Evolutionary conservation across 2,888 invertebrate genomes (phyloP).

Genomic region (Perithous albicinctus): DNA sequence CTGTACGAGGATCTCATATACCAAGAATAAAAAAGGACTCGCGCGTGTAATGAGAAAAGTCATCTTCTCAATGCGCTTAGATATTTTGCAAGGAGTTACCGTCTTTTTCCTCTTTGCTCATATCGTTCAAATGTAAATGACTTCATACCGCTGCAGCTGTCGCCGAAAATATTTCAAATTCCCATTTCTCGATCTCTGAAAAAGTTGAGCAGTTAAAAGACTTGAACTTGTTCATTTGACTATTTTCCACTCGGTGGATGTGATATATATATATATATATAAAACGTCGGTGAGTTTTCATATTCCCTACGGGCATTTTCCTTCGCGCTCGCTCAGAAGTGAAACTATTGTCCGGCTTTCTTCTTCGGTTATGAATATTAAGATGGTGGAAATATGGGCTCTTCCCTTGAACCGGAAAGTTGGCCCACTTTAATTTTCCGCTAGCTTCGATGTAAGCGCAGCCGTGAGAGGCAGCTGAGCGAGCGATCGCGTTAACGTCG

Average conservation of each 20-base stretch:
- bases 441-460: constrained; percentile 71
- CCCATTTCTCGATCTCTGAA: constrained; percentile 21
- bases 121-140: constrained; percentile 17
- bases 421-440: constrained; percentile 79
- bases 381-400: constrained; percentile 74
- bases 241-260: constrained; percentile 52
- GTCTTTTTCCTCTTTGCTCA: background rate
- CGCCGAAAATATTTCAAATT: constrained; percentile 35
- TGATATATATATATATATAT: too few species aligned
- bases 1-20: constrained; percentile 26
- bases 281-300: constrained; percentile 33
- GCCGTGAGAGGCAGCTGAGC: constrained; percentile 53
- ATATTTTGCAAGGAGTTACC: constrained; percentile 51
- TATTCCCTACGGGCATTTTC: constrained; percentile 36
- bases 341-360: constrained; percentile 73
- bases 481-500: constrained; percentile 71
- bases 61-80: constrained; percentile 56
- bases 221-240: constrained; percentile 28
- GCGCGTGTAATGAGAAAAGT: constrained; percentile 66
- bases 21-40: constrained; percentile 48
- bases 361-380: constrained; percentile 78
- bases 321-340: constrained; percentile 48
- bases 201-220: constrained; percentile 43
- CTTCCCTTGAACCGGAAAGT: constrained; percentile 74
- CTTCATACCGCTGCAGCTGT: constrained; percentile 23